Conservation (phyloP, 2,888 invertebrate genomes). For the Sipha maydis region DNA sequence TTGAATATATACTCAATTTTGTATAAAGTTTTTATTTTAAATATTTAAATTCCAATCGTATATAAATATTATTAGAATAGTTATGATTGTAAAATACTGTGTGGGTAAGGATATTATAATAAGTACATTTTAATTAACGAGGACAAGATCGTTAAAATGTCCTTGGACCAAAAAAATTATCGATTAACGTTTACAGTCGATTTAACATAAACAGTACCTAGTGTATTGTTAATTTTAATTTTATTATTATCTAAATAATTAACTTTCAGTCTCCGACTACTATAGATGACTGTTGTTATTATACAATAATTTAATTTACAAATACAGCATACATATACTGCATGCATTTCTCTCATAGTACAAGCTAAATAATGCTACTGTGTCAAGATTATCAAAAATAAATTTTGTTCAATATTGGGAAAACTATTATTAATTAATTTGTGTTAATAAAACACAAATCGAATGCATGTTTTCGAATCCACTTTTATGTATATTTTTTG, state of each 20-base stretch:
- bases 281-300: background rate
- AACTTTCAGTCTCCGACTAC: background rate
- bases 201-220: background rate
- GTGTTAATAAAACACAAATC: too few species aligned
- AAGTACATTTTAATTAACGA: background rate
- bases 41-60: too few species aligned
- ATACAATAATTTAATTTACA: background rate
- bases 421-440: background rate
- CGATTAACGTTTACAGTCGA: background rate
- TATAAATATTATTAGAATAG: too few species aligned
- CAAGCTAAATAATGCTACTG: background rate
- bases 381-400: background rate
- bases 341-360: background rate
- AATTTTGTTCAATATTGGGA: background rate
- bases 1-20: too few species aligned
- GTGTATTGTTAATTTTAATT: background rate
- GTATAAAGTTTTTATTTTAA: too few species aligned
- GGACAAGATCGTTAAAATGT: conserved; percentile 19
- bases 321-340: background rate
- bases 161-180: conserved; percentile 22
- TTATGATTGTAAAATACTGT: too few species aligned
- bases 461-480: background rate
- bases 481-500: too few species aligned
- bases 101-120: background rate
- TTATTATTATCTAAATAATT: background rate